Evolutionary conservation across 2,888 invertebrate genomes (phyloP).

Genomic region (Thereva nobilitata): DNA sequence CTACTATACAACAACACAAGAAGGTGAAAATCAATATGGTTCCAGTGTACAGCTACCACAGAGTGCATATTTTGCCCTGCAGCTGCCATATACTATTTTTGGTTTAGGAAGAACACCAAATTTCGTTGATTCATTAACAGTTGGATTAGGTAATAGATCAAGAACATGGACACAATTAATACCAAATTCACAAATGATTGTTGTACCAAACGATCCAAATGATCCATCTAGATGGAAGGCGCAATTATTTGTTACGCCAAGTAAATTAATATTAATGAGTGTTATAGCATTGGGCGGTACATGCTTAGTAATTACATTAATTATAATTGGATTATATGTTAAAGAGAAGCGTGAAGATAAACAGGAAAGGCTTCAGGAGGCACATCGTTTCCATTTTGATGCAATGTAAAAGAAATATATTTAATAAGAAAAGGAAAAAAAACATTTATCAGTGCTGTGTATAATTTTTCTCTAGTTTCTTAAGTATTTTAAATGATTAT

Average conservation of each 20-base stretch:
- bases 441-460: slow-evolving; percentile 17
- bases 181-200: slow-evolving; percentile 96
- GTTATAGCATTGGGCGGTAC: slow-evolving; percentile 86
- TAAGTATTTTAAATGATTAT: too few species aligned
- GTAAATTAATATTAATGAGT: slow-evolving; percentile 89
- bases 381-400: slow-evolving; percentile 83
- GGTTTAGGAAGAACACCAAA: slow-evolving; percentile 98
- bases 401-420: slow-evolving; percentile 67
- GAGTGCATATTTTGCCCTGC: slow-evolving; percentile 89
- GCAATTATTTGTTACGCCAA: slow-evolving; percentile 92
- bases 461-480: neutral
- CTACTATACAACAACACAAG: slow-evolving; percentile 86
- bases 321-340: slow-evolving; percentile 85
- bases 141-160: slow-evolving; percentile 73
- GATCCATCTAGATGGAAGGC: slow-evolving; percentile 84
- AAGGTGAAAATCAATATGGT: slow-evolving; percentile 78
- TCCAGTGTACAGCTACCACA: slow-evolving; percentile 88
- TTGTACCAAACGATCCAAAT: slow-evolving; percentile 83
- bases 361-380: slow-evolving; percentile 76
- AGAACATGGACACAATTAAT: slow-evolving; percentile 90
- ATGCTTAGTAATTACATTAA: slow-evolving; percentile 80
- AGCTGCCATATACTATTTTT: slow-evolving; percentile 93
- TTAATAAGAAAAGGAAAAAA: slow-evolving; percentile 15
- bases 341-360: slow-evolving; percentile 85
- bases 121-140: slow-evolving; percentile 88